Evolutionary conservation across 1,140 invertebrate species (phyloP).

Genomic region (Psilanteris sp.): DNA sequence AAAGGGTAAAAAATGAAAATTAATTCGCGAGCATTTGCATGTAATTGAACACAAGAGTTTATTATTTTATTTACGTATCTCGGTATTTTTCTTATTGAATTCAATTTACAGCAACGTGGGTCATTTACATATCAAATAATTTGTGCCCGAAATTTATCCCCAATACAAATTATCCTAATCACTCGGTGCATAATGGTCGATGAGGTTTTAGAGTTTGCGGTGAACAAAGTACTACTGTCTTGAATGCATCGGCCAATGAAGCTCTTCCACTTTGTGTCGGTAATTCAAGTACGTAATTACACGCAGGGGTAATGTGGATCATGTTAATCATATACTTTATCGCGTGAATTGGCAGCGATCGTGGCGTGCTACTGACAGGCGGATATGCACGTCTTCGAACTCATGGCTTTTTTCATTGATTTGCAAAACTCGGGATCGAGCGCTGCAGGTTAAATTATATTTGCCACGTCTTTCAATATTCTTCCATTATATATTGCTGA

Average conservation of each 20-base stretch:
- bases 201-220: slow-evolving; percentile 42
- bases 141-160: no score
- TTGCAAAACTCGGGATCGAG: slow-evolving; percentile 4
- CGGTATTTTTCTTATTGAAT: no score
- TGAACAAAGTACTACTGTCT: slow-evolving; percentile 48
- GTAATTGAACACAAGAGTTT: no score
- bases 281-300: slow-evolving; percentile 59
- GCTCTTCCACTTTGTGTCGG: slow-evolving; percentile 33
- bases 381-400: slow-evolving; percentile 31
- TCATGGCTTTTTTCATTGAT: slow-evolving; percentile 4
- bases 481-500: not conserved
- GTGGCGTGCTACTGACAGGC: slow-evolving; percentile 40
- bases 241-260: slow-evolving; percentile 15
- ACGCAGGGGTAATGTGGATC: slow-evolving; percentile 49
- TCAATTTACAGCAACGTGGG: no score
- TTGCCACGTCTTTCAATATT: not conserved
- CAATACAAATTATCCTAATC: slow-evolving; percentile 25
- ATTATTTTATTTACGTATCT: no score
- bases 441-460: slow-evolving; percentile 10
- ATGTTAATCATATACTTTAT: slow-evolving; percentile 60
- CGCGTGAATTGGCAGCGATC: slow-evolving; percentile 55
- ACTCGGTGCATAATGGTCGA: slow-evolving; percentile 25
- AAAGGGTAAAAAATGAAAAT: no score
- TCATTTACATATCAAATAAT: no score
- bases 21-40: no score